phyloP scores from a whole-genome alignment of 2,797 vertebrate genomes.

The Allobates femoralis region DNA sequence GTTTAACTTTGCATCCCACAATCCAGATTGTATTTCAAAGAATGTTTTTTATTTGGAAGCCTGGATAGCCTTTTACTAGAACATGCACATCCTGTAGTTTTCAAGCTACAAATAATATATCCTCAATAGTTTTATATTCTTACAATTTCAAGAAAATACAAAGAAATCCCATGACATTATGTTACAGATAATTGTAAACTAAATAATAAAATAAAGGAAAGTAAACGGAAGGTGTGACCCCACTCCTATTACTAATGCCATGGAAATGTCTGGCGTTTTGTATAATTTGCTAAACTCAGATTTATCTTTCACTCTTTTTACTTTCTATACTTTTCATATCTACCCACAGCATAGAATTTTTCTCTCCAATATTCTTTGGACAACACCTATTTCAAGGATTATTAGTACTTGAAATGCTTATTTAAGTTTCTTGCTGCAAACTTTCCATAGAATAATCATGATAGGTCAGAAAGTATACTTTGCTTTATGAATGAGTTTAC shows the following conservation, averaged over 20 bases:
- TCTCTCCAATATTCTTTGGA: too few relatives aligned
- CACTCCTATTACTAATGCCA: background rate
- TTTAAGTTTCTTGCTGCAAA: too few relatives aligned
- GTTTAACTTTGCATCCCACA: constrained; percentile 39
- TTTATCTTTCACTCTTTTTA: too few relatives aligned
- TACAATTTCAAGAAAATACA: background rate
- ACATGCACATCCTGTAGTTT: constrained; percentile 40
- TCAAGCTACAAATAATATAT: constrained; percentile 30
- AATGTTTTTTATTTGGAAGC: constrained; percentile 53
- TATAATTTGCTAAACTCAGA: too few relatives aligned
- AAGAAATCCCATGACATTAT: background rate
- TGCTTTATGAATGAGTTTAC: too few relatives aligned
- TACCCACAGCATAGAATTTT: too few relatives aligned
- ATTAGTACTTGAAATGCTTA: too few relatives aligned
- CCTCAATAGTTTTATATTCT: constrained; percentile 23
- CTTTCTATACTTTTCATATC: too few relatives aligned
- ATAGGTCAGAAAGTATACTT: too few relatives aligned
- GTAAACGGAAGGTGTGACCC: background rate
- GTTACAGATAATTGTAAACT: background rate
- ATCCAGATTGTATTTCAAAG: constrained; percentile 54
- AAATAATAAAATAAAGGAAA: background rate
- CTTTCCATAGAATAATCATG: too few relatives aligned
- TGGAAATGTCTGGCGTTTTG: too few relatives aligned
- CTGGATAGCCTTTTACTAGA: constrained; percentile 30
- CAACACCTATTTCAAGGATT: too few relatives aligned